A percentile compares a stretch with the other conserved stretches of the same genome.
Conservation (phyloP, 2,113 vertebrate genomes). For the Ammodytes marinus region DNA sequence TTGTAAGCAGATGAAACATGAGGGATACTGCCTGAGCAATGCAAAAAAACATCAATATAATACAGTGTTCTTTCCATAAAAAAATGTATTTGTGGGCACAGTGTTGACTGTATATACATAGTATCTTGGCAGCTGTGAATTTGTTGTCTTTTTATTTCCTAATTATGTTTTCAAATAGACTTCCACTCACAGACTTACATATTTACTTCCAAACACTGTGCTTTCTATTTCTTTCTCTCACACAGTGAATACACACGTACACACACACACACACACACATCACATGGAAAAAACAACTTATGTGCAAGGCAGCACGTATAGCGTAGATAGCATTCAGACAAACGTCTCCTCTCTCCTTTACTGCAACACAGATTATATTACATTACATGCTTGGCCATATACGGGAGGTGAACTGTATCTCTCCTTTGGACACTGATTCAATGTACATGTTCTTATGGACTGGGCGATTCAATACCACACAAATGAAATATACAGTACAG, state of each 20-base stretch:
- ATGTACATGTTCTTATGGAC: not conserved
- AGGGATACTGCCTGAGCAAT: constrained; percentile 2
- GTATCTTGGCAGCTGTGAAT: constrained; percentile 1
- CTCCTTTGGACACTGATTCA: not conserved
- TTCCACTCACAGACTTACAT: constrained; percentile 1
- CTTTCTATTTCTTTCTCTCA: not conserved
- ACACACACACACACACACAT: not conserved
- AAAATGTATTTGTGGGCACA: not conserved
- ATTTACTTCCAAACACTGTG: not conserved
- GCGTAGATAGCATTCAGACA: constrained; percentile 1
- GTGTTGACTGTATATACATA: constrained; percentile 1
- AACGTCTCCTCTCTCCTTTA: not conserved
- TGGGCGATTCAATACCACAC: not conserved
- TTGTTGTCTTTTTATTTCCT: not conserved
- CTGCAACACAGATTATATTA: not conserved
- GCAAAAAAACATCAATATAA: constrained; percentile 1
- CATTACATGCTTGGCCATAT: not conserved
- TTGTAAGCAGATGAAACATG: constrained; percentile 2
- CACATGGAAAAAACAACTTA: not conserved
- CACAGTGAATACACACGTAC: not conserved
- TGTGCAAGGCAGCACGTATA: not conserved
- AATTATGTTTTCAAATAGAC: constrained; percentile 7
- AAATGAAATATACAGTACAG: not conserved
- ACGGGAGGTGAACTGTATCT: not conserved
- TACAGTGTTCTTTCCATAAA: not conserved